phyloP scores from a whole-genome alignment of 2,888 invertebrate genomes.

The Lasioglossum oenotherae region DNA sequence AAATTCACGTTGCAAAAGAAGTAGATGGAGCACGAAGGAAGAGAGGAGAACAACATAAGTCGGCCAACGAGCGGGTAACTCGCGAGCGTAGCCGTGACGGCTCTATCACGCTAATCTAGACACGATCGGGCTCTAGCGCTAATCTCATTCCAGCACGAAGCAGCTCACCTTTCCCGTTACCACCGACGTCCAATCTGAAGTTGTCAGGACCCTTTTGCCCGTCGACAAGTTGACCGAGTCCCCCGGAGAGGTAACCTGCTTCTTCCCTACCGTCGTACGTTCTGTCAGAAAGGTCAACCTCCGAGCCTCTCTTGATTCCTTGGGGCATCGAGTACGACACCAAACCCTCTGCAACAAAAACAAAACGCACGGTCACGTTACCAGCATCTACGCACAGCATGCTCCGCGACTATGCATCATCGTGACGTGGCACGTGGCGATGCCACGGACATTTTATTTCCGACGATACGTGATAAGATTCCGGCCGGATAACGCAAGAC shows the following conservation, averaged over 20 bases:
- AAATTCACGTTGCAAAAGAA: neutral
- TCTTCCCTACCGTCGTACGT: conserved; percentile 91
- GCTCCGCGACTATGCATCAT: conserved; percentile 65
- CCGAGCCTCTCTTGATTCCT: conserved; percentile 89
- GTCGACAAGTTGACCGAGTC: conserved; percentile 92
- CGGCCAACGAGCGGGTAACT: conserved; percentile 27
- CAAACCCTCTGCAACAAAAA: conserved; percentile 88
- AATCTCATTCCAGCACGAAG: conserved; percentile 65
- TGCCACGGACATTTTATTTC: conserved; percentile 49
- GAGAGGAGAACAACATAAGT: conserved; percentile 7
- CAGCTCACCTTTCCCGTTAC: conserved; percentile 88
- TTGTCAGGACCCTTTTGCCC: conserved; percentile 91
- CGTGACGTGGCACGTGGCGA: conserved; percentile 20
- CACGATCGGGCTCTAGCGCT: conserved; percentile 70
- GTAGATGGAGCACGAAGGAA: conserved; percentile 9
- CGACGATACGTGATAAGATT: conserved; percentile 66
- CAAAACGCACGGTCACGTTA: neutral
- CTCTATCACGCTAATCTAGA: conserved; percentile 70
- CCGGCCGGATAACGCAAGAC: conserved; percentile 25
- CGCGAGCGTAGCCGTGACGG: conserved; percentile 49
- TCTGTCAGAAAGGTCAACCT: conserved; percentile 91
- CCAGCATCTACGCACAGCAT: neutral
- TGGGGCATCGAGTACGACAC: conserved; percentile 92
- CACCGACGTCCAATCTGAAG: conserved; percentile 88
- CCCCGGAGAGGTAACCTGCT: conserved; percentile 88